These are phyloP conservation scores for Rhinogobius similis DNA, from an alignment of 2,113 vertebrate genomes.

Conservation along the genomic window DNA sequence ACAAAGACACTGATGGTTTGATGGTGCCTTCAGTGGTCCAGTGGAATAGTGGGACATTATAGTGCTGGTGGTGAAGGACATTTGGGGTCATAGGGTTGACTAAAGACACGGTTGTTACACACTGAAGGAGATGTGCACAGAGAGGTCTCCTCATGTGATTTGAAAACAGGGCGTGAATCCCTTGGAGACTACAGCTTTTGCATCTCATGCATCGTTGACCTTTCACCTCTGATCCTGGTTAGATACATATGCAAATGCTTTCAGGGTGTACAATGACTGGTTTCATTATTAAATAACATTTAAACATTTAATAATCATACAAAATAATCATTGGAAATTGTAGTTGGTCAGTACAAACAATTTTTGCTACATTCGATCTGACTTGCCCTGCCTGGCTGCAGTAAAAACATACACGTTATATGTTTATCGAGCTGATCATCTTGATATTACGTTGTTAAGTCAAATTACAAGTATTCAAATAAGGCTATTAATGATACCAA, in stretches of 20 bases:
- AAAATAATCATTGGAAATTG: no score
- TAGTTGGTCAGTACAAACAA: no score
- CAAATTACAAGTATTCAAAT: background rate
- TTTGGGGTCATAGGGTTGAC: background rate
- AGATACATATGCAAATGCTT: slow-evolving; percentile 18
- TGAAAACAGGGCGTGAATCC: slow-evolving; percentile 37
- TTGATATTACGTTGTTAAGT: background rate
- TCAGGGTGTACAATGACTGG: no score
- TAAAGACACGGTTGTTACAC: slow-evolving; percentile 5
- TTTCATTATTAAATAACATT: no score
- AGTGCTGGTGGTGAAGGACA: background rate
- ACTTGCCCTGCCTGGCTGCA: no score
- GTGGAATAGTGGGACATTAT: slow-evolving; percentile 19
- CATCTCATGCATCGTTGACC: slow-evolving; percentile 24
- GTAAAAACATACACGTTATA: background rate
- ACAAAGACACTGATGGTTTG: slow-evolving; percentile 50
- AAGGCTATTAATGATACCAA: no score
- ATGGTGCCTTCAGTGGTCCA: slow-evolving; percentile 41
- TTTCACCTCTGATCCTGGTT: slow-evolving; percentile 33
- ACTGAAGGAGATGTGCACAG: slow-evolving; percentile 16
- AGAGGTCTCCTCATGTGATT: slow-evolving; percentile 52
- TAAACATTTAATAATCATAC: no score
- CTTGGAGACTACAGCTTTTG: slow-evolving; percentile 19
- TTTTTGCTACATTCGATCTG: background rate
- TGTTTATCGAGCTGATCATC: background rate